Conservation (phyloP, 2,797 vertebrate species). For the Champsocephalus gunnari region DNA sequence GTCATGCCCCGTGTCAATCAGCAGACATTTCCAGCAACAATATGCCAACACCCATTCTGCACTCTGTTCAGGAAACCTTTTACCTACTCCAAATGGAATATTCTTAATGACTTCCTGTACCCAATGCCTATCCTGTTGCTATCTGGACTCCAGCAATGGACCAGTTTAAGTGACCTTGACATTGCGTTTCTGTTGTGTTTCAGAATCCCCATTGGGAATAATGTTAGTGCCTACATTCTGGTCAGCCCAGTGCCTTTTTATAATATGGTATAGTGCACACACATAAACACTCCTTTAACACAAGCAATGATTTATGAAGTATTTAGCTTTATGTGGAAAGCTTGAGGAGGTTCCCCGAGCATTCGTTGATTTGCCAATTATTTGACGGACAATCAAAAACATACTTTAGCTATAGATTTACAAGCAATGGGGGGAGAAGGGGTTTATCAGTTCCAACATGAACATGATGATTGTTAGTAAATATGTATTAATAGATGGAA, state of each 20-base stretch:
- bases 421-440: not conserved
- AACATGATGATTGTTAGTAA: not conserved
- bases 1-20: conserved; percentile 76
- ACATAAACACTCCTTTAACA: not conserved
- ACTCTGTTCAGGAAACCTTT: conserved; percentile 77
- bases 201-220: conserved; percentile 4
- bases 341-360: not conserved
- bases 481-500: not conserved
- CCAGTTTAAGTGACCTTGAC: conserved; percentile 40
- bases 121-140: conserved; percentile 37
- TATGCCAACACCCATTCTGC: conserved; percentile 70
- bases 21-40: conserved; percentile 82
- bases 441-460: not conserved
- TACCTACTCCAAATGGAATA: conserved; percentile 76
- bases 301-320: not conserved
- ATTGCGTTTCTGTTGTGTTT: conserved; percentile 27
- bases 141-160: conserved; percentile 34
- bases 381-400: not conserved
- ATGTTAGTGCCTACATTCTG: not conserved
- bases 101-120: conserved; percentile 81
- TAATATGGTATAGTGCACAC: not conserved
- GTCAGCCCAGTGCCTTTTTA: not conserved
- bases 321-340: not conserved
- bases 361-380: not conserved
- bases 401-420: not conserved